Base-by-base conservation (phyloP, 2,888 invertebrate genomes). In the Piscicola geometra region DNA sequence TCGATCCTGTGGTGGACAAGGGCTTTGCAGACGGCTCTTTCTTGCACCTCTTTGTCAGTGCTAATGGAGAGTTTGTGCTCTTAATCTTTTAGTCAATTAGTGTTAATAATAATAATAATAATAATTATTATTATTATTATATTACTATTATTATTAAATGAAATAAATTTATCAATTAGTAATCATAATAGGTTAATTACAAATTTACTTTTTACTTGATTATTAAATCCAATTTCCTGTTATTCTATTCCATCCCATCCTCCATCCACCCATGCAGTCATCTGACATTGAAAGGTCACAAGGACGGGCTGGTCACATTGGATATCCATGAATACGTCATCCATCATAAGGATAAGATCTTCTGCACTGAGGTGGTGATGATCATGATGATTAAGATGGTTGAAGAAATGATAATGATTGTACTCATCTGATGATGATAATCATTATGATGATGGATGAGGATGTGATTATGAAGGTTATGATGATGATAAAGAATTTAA, bases 321-420 rank as follows among this genome's bases (percentile, higher is more conserved):
- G 79, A 79, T 56, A 68, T 79, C 50, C 76, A 77, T 30, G 79
- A 79, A 68, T 68, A 50, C 52, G 78, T 77, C 41, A 60, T 66
- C 5, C 21, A 56, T 56, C 3, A 56, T 5, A 3, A 5, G 9
- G 60, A 56, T 21, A 25, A 25, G 21, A 56, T 5, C 21, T 56
- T 56, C 60, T 18, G 5, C 25, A 25, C 3, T 3, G 60, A 56
- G 60, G 60, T 56, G 41, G 15, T 5, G 41, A 41, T 5, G 41
- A 41, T 5, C 9, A 41, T 9, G 41, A 41, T n/a, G 41, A 41
- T 5, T 41, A 15, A 15, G 41, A 41, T 41, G 5, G 5, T 41
- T 15, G 15, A 9, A 41, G 15, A 9, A 41, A 41, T 41, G 15
- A 41, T 41, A 41, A 41, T 9, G 5, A 15, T 9, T 41, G 41